Evolutionary conservation across 2,888 invertebrate species (phyloP).

Genomic region (Rhogogaster chlorosoma): DNA sequence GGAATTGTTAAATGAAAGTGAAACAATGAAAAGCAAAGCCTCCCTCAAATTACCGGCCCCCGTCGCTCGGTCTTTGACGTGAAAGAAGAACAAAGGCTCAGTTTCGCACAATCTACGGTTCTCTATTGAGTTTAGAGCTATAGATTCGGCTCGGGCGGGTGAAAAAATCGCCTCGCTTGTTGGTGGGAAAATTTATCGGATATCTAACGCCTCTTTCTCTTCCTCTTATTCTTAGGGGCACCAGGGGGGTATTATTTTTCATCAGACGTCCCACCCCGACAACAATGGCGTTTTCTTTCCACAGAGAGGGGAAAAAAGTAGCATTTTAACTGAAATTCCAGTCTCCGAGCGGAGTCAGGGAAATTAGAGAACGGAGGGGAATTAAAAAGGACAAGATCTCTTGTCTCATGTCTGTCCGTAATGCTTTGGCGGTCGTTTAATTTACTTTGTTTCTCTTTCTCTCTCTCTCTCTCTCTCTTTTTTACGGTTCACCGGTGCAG

Average conservation of each 20-base stretch:
- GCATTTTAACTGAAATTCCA: background rate
- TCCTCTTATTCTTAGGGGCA: background rate
- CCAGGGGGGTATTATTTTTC: background rate
- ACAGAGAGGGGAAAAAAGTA: background rate
- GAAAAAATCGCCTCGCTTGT: conserved; percentile 15
- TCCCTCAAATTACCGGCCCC: conserved; percentile 34
- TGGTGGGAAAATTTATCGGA: conserved; percentile 27
- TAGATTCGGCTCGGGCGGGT: background rate
- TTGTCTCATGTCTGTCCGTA: conserved; percentile 12
- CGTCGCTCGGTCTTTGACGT: conserved; percentile 35
- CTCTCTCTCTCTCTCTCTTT: background rate
- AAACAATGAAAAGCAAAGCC: conserved; percentile 49
- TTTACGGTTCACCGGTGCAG: background rate
- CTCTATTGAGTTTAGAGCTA: conserved; percentile 35
- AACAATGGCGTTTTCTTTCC: background rate
- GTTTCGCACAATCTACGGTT: conserved; percentile 30
- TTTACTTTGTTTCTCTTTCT: conserved; percentile 16
- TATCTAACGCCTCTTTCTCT: background rate
- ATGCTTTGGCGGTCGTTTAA: conserved; percentile 40
- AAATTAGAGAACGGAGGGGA: conserved; percentile 1
- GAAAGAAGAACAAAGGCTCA: conserved; percentile 38
- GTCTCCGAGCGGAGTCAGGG: background rate
- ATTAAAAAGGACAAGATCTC: conserved; percentile 36
- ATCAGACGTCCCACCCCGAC: background rate
- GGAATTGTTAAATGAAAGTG: conserved; percentile 47